These are phyloP conservation scores for Petrocephalus zakoni DNA, from an alignment of 2,113 vertebrate species.

Conservation along the genomic window DNA sequence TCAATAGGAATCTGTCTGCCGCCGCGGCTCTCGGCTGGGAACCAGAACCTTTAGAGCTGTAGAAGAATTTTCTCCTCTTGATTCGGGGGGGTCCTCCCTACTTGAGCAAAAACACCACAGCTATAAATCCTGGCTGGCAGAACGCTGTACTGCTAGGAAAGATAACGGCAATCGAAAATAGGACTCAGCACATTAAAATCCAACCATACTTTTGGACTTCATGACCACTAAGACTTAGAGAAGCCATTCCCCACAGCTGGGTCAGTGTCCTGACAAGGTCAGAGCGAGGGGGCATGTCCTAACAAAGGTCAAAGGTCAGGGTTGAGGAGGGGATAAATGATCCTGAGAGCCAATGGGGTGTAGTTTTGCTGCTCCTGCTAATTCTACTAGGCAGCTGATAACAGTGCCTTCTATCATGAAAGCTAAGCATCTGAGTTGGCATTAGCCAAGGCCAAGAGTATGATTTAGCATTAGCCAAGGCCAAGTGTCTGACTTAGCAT, in stretches of 20 bases:
- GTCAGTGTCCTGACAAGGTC: not conserved
- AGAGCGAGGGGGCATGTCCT: not conserved
- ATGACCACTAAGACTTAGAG: not conserved
- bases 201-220: not conserved
- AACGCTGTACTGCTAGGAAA: not conserved
- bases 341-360: not conserved
- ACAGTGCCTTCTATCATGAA: not conserved
- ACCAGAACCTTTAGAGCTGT: constrained; percentile 21
- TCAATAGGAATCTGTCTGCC: constrained; percentile 65
- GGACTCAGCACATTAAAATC: not conserved
- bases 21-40: constrained; percentile 56
- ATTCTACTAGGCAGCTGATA: not conserved
- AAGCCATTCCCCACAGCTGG: not conserved
- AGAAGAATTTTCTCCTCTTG: not conserved
- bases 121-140: not conserved
- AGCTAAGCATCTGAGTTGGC: too few species aligned
- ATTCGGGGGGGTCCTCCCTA: not conserved
- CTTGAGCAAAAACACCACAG: not conserved
- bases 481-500: not conserved
- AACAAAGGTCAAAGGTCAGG: not conserved
- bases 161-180: not conserved
- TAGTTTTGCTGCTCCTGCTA: not conserved
- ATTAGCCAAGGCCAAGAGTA: too few species aligned
- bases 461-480: too few species aligned
- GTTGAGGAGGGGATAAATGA: not conserved